A percentile compares a stretch with the other conserved stretches of the same genome.
Evolutionary conservation across 2,113 vertebrate genomes (phyloP).

Genomic region (Oreochromis spilurus): DNA sequence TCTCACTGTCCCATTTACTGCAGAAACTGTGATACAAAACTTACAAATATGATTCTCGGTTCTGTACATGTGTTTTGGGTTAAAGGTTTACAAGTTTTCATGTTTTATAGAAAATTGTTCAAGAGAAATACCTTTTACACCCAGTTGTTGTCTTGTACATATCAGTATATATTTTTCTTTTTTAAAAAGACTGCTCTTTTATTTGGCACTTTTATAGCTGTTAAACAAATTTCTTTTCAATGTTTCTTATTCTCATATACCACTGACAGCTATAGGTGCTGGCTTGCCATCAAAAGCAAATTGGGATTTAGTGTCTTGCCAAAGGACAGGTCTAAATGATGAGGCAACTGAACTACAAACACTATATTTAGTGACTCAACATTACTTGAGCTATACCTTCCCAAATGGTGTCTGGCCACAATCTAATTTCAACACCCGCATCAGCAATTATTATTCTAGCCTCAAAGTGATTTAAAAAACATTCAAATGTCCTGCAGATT

Average conservation of each 20-base stretch:
- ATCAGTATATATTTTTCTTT: background rate
- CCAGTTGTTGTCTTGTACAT: background rate
- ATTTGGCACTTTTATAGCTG: background rate
- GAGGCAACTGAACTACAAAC: background rate
- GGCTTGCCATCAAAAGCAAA: background rate
- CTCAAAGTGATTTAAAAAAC: background rate
- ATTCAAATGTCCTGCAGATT: background rate
- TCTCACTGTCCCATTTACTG: background rate
- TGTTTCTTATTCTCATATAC: background rate
- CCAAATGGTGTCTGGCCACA: background rate
- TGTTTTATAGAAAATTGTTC: background rate
- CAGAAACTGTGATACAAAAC: background rate
- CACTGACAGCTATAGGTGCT: background rate
- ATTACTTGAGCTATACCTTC: background rate
- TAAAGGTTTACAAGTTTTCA: background rate
- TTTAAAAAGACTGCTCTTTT: background rate
- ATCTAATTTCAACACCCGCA: background rate
- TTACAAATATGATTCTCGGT: background rate
- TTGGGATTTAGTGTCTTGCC: background rate
- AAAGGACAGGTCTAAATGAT: background rate
- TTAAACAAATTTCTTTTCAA: background rate
- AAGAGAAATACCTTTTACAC: background rate
- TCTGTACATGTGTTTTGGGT: background rate
- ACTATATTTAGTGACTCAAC: background rate
- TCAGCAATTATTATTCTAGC: background rate